Conservation (phyloP, 2,888 invertebrate genomes). For the Acleris laterana region DNA sequence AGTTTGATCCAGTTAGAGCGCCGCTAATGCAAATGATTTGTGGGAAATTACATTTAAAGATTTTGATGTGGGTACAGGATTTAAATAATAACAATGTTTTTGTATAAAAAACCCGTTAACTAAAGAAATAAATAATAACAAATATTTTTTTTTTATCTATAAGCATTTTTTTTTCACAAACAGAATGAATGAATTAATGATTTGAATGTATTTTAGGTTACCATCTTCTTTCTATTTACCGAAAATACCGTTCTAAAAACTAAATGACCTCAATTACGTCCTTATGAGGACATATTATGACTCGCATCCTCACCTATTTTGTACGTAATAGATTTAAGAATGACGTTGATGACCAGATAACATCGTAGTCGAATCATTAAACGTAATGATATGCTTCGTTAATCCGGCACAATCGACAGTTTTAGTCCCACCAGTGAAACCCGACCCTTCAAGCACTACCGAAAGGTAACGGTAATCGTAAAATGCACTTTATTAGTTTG, state of each 20-base stretch:
- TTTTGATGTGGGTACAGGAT: too few species aligned
- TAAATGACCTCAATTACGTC: constrained; percentile 14
- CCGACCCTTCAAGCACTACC: constrained; percentile 48
- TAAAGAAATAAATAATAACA: too few species aligned
- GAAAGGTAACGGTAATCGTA: constrained; percentile 26
- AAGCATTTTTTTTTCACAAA: too few species aligned
- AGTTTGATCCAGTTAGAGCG: constrained; percentile 49
- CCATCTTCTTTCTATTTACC: not conserved
- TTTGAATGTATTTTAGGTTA: too few species aligned
- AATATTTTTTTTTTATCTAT: too few species aligned
- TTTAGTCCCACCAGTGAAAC: constrained; percentile 55
- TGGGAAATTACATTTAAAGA: constrained; percentile 37
- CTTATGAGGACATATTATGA: constrained; percentile 42
- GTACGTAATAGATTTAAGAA: constrained; percentile 69
- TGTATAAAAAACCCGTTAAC: too few species aligned
- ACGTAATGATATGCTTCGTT: constrained; percentile 80
- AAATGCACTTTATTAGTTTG: constrained; percentile 33
- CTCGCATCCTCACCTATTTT: constrained; percentile 49
- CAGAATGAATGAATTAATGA: too few species aligned
- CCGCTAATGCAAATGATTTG: constrained; percentile 39
- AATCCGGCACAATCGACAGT: constrained; percentile 78
- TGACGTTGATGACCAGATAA: constrained; percentile 76
- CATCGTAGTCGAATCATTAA: constrained; percentile 76
- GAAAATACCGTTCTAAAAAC: not conserved
- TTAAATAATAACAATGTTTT: too few species aligned